Percentiles rank a stretch among this genome's conserved stretches.
phyloP scores from a whole-genome alignment of 2,797 vertebrate species.

The Pantherophis alleghaniensis region DNA sequence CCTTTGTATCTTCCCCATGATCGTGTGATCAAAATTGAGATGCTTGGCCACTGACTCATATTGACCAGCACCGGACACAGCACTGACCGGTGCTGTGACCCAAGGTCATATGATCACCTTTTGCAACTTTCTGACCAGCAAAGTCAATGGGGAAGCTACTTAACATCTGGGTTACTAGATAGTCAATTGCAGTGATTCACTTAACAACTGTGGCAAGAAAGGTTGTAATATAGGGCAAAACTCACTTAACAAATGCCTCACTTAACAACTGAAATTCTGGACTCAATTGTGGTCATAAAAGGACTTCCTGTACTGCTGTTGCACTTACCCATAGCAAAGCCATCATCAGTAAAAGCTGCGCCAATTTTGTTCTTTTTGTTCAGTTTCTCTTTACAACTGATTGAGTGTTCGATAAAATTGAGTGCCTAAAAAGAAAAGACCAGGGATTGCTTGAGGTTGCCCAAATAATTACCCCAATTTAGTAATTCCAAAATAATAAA shows the following conservation, averaged over 20 bases:
- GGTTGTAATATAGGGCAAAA: neutral
- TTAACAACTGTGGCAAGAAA: neutral
- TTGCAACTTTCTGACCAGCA: neutral
- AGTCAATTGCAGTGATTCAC: neutral
- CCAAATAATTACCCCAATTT: neutral
- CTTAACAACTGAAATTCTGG: neutral
- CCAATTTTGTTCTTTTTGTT: constrained; percentile 98
- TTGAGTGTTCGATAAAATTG: constrained; percentile 98
- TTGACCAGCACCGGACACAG: neutral
- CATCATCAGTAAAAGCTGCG: constrained; percentile 96
- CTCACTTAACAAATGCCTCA: neutral
- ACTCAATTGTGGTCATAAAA: neutral
- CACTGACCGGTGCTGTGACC: neutral
- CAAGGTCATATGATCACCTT: neutral
- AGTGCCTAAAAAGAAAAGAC: constrained; percentile 79
- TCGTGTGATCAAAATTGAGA: neutral
- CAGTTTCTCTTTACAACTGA: constrained; percentile 95
- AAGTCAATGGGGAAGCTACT: neutral
- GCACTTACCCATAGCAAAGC: constrained; percentile 95
- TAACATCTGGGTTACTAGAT: neutral
- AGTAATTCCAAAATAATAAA: neutral
- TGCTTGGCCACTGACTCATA: neutral
- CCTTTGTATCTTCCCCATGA: neutral
- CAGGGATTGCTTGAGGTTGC: neutral
- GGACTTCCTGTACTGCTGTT: neutral